These are phyloP conservation scores for Phalacrocorax carbo DNA, from an alignment of 2,113 vertebrate species.

Conservation along the genomic window DNA sequence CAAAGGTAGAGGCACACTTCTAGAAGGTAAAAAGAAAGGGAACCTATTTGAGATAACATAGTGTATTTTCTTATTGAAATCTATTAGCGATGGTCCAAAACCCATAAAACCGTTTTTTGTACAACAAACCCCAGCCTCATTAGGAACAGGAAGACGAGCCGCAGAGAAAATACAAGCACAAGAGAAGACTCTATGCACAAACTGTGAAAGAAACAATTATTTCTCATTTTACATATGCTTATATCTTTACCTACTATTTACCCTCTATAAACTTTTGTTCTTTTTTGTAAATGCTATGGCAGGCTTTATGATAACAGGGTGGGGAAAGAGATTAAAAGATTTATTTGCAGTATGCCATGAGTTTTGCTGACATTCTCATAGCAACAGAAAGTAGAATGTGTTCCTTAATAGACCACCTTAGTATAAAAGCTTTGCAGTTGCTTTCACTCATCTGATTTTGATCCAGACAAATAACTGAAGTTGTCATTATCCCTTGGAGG, in stretches of 20 bases:
- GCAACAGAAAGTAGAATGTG: background rate
- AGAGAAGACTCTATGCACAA: background rate
- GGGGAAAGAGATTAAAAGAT: background rate
- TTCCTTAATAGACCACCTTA: background rate
- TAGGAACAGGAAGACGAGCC: background rate
- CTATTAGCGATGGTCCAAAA: background rate
- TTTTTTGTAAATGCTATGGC: background rate
- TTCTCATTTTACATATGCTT: background rate
- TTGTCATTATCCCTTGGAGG: background rate
- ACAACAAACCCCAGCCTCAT: background rate
- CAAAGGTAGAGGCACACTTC: accelerated
- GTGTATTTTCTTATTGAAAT: background rate
- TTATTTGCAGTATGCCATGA: background rate
- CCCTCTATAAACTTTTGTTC: background rate
- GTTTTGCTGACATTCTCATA: background rate
- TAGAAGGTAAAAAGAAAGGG: background rate
- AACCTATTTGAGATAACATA: background rate
- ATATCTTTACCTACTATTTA: background rate
- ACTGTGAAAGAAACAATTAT: background rate
- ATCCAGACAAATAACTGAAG: background rate
- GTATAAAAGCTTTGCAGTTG: background rate
- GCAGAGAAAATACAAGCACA: background rate
- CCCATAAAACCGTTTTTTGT: background rate
- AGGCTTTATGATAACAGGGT: background rate
- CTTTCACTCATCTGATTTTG: background rate